phyloP scores from a whole-genome alignment of 2,113 vertebrate species.

The Pitta sordida region DNA sequence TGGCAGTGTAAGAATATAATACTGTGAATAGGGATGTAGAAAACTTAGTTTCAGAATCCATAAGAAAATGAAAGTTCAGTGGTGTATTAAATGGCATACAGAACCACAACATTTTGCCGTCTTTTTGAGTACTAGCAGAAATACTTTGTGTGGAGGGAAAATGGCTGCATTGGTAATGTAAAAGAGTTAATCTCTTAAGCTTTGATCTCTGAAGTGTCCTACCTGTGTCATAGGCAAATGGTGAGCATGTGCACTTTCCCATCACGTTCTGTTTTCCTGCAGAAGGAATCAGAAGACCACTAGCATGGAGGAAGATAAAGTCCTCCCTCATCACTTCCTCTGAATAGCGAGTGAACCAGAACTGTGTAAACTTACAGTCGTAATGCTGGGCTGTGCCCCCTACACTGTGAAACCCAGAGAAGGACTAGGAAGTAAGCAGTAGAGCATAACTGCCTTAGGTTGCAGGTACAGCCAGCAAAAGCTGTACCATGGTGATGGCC shows the following conservation, averaged over 20 bases:
- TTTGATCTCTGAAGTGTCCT: background rate
- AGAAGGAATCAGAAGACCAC: background rate
- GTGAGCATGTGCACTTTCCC: background rate
- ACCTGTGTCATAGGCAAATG: background rate
- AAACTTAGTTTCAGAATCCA: background rate
- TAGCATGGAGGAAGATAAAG: background rate
- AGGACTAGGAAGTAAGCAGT: background rate
- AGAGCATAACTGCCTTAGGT: background rate
- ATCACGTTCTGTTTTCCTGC: background rate
- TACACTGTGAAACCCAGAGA: fast-evolving
- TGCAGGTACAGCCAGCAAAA: background rate
- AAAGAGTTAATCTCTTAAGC: background rate
- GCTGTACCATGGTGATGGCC: fast-evolving
- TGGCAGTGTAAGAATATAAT: background rate
- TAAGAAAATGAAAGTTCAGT: background rate
- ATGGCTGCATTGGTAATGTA: background rate
- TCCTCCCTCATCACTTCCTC: background rate
- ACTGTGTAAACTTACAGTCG: background rate
- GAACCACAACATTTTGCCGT: background rate
- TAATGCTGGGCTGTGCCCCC: background rate
- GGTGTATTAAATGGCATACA: background rate
- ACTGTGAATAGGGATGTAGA: background rate
- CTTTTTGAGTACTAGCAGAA: background rate
- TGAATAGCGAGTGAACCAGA: background rate
- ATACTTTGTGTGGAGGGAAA: background rate